Conservation (phyloP, 2,113 vertebrate genomes). For the Tringa solitaria region DNA sequence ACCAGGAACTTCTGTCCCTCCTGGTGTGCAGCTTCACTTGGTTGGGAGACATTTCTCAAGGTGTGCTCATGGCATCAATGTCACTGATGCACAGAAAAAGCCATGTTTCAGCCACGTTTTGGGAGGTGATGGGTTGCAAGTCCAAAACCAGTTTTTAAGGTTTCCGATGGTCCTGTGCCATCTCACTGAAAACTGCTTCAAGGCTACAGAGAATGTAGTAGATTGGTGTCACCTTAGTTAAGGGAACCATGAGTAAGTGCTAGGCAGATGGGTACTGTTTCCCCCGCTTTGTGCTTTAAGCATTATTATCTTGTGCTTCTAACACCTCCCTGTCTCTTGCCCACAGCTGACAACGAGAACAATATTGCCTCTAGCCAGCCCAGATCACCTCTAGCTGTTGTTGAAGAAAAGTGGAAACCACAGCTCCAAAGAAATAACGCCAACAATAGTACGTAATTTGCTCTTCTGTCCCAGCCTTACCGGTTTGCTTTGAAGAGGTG, state of each 20-base stretch:
- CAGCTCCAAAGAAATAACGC: conserved; percentile 87
- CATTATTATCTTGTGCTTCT: not conserved
- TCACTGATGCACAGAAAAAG: not conserved
- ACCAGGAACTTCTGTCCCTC: not conserved
- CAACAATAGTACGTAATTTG: conserved; percentile 84
- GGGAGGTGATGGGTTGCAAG: not conserved
- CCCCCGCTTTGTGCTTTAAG: not conserved
- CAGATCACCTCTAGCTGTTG: conserved; percentile 78
- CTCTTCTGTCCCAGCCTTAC: not conserved
- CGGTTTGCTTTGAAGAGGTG: not conserved
- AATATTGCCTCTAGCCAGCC: conserved; percentile 88
- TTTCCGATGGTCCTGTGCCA: not conserved
- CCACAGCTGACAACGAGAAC: conserved; percentile 94
- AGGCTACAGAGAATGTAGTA: not conserved
- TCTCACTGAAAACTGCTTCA: not conserved
- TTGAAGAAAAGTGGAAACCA: conserved; percentile 91
- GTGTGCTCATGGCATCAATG: not conserved
- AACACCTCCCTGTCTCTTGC: conserved; percentile 32
- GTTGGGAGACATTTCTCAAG: not conserved
- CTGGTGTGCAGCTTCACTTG: not conserved
- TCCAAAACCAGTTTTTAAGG: not conserved
- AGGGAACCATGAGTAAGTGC: not conserved
- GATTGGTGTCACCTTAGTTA: not conserved
- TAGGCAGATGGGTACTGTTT: not conserved
- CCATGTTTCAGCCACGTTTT: not conserved